Percentiles rank a stretch among this genome's conserved stretches.
phyloP scores from a whole-genome alignment of 1,140 invertebrate species.

The Whitmania pigra region DNA sequence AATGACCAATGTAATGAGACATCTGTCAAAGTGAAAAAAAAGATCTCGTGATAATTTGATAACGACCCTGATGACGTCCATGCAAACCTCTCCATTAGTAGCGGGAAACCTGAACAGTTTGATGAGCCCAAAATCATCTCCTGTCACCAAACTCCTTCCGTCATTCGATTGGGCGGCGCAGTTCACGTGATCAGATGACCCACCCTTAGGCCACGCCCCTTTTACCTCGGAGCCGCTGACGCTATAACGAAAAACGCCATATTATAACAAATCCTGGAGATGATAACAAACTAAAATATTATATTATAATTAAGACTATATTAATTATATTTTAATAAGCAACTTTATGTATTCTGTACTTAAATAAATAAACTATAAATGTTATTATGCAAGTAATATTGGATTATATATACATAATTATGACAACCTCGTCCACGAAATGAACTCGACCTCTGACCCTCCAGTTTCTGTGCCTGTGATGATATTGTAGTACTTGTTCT shows the following conservation, averaged over 20 bases:
- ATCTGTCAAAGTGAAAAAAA: constrained; percentile 27
- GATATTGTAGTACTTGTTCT: no score
- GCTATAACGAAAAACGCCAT: constrained; percentile 27
- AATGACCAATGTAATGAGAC: constrained; percentile 36
- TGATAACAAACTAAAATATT: no score
- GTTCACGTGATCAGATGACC: constrained; percentile 38
- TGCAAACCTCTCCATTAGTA: constrained; percentile 38
- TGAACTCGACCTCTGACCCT: no score
- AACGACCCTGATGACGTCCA: not conserved
- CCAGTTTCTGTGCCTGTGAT: no score
- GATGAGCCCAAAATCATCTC: constrained; percentile 42
- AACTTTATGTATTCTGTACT: no score
- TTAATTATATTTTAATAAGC: no score
- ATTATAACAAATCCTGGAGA: no score
- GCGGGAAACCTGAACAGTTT: constrained; percentile 42
- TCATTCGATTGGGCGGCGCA: constrained; percentile 37
- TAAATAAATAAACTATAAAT: no score
- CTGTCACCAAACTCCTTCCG: constrained; percentile 39
- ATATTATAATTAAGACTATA: no score
- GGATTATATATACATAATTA: no score
- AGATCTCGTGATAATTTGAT: not conserved
- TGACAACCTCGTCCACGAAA: no score
- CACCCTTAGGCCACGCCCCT: constrained; percentile 41
- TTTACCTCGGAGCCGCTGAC: constrained; percentile 39
- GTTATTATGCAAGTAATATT: no score